Conservation (phyloP, 2,113 vertebrate genomes). For the Psittacula cyanocephala region DNA sequence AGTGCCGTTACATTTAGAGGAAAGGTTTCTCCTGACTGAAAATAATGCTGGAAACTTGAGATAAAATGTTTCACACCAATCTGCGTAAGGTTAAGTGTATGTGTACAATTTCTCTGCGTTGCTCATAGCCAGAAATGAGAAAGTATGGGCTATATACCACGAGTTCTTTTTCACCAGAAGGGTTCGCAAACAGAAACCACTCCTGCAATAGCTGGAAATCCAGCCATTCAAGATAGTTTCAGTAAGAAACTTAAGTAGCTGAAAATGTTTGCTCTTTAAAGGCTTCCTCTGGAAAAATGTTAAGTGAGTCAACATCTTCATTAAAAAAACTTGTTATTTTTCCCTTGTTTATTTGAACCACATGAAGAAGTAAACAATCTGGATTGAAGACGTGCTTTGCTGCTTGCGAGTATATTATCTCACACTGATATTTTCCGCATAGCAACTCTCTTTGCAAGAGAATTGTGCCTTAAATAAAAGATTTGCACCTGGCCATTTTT, state of each 20-base stretch:
- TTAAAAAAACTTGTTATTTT: background rate
- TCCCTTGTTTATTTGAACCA: background rate
- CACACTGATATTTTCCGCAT: background rate
- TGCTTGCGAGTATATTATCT: background rate
- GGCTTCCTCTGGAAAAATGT: background rate
- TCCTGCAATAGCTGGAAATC: background rate
- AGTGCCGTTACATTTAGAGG: background rate
- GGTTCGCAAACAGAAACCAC: background rate
- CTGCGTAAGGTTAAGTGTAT: background rate
- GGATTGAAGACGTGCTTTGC: background rate
- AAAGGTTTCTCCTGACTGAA: background rate
- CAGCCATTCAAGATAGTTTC: background rate
- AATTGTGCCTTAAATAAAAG: background rate
- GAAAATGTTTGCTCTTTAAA: background rate
- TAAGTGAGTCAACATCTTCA: background rate
- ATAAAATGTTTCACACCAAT: background rate
- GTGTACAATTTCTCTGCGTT: background rate
- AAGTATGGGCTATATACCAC: background rate
- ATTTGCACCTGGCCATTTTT: background rate
- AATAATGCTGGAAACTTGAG: background rate
- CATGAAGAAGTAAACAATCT: background rate
- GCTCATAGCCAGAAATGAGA: background rate
- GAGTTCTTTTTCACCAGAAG: background rate
- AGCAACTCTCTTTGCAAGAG: background rate
- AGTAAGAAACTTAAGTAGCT: background rate